phyloP scores from a whole-genome alignment of 2,888 invertebrate species.

The Lasioglossum leucozonium region DNA sequence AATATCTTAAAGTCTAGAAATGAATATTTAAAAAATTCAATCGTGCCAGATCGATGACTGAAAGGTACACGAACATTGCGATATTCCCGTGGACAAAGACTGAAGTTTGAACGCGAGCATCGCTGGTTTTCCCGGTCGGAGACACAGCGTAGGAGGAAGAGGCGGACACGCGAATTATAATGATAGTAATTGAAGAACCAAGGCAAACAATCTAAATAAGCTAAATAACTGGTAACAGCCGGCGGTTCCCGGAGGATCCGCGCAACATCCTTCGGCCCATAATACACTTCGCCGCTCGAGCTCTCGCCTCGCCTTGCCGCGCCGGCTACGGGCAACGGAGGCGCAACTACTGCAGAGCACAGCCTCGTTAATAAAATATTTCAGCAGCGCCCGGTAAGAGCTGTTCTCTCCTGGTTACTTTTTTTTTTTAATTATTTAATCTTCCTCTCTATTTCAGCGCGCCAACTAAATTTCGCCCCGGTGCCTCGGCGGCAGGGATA shows the following conservation, averaged over 20 bases:
- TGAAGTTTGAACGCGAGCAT: neutral
- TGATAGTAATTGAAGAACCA: constrained; percentile 46
- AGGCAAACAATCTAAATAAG: constrained; percentile 23
- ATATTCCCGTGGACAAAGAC: neutral
- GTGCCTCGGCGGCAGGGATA: constrained; percentile 30
- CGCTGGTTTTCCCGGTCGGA: neutral
- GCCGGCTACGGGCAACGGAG: constrained; percentile 6
- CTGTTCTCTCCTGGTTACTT: constrained; percentile 21
- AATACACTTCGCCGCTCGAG: constrained; percentile 22
- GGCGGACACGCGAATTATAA: neutral
- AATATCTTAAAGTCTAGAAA: neutral
- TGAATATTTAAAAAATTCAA: neutral
- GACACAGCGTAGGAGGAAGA: neutral
- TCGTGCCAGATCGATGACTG: neutral
- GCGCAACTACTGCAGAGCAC: constrained; percentile 30
- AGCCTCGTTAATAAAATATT: constrained; percentile 58
- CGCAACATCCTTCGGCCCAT: constrained; percentile 26
- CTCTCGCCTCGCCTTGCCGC: neutral
- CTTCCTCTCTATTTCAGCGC: constrained; percentile 15
- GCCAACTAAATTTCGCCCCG: constrained; percentile 48
- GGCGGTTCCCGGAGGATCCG: neutral
- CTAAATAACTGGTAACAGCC: constrained; percentile 41
- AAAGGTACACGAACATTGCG: neutral
- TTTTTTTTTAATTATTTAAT: constrained; percentile 50
- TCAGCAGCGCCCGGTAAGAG: constrained; percentile 27